Evolutionary conservation across 2,113 vertebrate species (phyloP), one percentile per base, ranked within the genome.

Genomic region (Pseudorectes ferrugineus): DNA sequence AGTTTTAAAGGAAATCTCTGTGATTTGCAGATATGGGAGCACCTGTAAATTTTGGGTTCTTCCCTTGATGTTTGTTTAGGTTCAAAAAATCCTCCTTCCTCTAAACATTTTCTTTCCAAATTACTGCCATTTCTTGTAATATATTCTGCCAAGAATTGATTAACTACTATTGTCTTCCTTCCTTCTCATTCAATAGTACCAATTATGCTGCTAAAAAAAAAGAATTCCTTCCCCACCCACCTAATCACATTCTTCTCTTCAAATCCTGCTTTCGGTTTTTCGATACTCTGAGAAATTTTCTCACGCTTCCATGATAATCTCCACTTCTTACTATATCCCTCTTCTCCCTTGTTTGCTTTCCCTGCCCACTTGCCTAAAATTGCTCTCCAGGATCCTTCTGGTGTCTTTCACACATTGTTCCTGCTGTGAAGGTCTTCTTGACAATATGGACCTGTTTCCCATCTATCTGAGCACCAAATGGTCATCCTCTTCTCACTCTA

Each of bases 171-270:
- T 91, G 59, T 73, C 73, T 70, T 45, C 72, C 62, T 79, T 91
- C 68, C 49, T 88, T 91, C 46, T 88, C 70, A 40, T 66, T 89
- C 78, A 73, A 40, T 68, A 76, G 42, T 73, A 88, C 46, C 58
- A 95, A 89, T 91, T 80, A 96, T 55, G 25, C 31, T 85, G 40
- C 80, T 80, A 85, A 85, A 94, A 95, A 85, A 81, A 61, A 61
- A 71, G 31, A 72, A 49, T 7, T 14, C 49, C 28, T 89, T 85
- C 40, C 31, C 36, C 73, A 91, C 20, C 36, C 24, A 2, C 70
- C 75, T 81, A 89, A 93, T 92, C 48, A 55, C 62, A 71, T 86
- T 93, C 62, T 89, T 92, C 66, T 90, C 70, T 91, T 94, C 71
- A 93, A 88, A 83, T 74, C 67, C 38, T 85, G 65, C 45, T 76